Base-by-base conservation (phyloP, 2,888 invertebrate species). In the Rhodophaea formosa region DNA sequence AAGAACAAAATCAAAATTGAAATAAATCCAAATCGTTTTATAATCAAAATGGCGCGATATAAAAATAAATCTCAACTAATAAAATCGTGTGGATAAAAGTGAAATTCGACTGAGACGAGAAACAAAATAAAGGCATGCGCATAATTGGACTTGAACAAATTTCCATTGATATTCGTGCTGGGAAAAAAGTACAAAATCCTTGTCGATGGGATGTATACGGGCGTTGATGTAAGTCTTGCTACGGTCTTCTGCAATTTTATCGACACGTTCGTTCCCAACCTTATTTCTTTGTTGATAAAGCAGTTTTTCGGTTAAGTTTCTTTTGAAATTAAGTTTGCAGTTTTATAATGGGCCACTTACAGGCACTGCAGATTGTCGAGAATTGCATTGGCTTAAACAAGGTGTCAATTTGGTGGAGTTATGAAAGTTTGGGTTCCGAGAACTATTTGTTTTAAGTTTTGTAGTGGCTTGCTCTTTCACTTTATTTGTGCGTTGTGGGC, bases 321-420 rank as follows among this genome's bases (percentile, higher is more conserved):
- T 15, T 15, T 42, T 45, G 54, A 5, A 59, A 17, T 35, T 75
- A 77, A 60, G 8, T 71, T 84, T 69, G 86, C 71, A 69, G 66
- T 74, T 74, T 75, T 82, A 84, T 90, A 90, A 90, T 89, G 82
- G 88, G 80, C 89, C 90, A 90, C 90, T 90, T 90, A 89, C 84
- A 77, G 77, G 76, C 80, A 73, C 79, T 77, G 88, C 88, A 89
- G 89, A 89, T 90, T 86, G 88, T 85, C 77, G 80, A 76, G 88
- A 83, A 87, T 86, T 85, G 88, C 88, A 80, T 81, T 79, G 86
- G 76, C 72, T 81, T 80, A 80, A 82, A 86, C 90, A 88, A 90
- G 90, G 90, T 91, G 90, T 90, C 90, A 91, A 91, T 91, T 91
- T 91, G 84, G 86, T 72, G 79, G 78, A 90, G 89, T 90, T 89